phyloP scores from a whole-genome alignment of 1,140 invertebrate species.

The Muscidifurax raptorellus region DNA sequence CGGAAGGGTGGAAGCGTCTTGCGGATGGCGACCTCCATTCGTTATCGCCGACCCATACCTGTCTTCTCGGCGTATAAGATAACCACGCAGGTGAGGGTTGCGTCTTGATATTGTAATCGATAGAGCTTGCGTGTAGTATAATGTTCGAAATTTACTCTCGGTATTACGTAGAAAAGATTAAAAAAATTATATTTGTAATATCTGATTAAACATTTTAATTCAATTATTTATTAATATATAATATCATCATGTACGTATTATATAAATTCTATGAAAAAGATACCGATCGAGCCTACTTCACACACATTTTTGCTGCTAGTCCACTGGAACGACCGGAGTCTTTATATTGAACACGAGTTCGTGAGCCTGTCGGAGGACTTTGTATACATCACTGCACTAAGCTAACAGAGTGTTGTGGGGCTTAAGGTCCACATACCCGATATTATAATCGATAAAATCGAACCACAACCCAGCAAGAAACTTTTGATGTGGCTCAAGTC shows the following conservation, averaged over 20 bases:
- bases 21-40: conserved; percentile 83
- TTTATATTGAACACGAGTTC: conserved; percentile 89
- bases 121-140: too few relatives aligned
- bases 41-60: conserved; percentile 85
- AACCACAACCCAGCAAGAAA: conserved; percentile 79
- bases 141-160: too few relatives aligned
- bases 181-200: background rate
- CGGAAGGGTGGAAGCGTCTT: conserved; percentile 79
- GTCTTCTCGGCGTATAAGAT: conserved; percentile 86
- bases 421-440: conserved; percentile 79
- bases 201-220: too few relatives aligned
- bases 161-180: too few relatives aligned
- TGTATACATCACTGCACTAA: conserved; percentile 83
- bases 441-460: conserved; percentile 75
- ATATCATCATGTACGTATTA: too few relatives aligned
- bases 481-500: conserved; percentile 83
- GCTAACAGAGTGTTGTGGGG: conserved; percentile 83
- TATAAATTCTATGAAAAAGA: too few relatives aligned
- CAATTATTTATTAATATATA: too few relatives aligned
- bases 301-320: conserved; percentile 78
- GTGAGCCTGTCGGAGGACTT: conserved; percentile 85
- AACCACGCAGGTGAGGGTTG: conserved; percentile 79
- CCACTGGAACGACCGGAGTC: conserved; percentile 88
- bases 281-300: too few relatives aligned
- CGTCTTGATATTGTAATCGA: background rate